These are phyloP conservation scores for Cepaea nemoralis DNA, from an alignment of 1,140 invertebrate species.

Conservation along the genomic window DNA sequence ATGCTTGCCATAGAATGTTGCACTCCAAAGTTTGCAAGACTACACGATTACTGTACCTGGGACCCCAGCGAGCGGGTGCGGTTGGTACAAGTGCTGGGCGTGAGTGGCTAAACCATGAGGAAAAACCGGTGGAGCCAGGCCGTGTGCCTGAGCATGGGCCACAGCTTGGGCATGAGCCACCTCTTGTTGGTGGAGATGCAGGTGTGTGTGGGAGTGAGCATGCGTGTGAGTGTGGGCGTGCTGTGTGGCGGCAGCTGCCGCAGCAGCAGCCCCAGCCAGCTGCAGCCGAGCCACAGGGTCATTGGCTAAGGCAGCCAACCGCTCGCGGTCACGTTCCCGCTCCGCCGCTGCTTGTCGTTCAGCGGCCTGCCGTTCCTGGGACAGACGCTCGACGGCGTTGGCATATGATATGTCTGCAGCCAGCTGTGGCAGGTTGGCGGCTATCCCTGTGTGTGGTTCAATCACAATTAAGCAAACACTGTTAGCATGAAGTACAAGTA, in stretches of 20 bases:
- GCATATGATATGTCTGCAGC: conserved; percentile 50
- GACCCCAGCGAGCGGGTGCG: conserved; percentile 60
- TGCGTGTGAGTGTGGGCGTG: conserved; percentile 87
- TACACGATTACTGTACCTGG: not conserved
- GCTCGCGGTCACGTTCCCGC: conserved; percentile 76
- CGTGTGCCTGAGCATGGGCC: conserved; percentile 31
- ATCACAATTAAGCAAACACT: not conserved
- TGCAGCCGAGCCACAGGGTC: conserved; percentile 72
- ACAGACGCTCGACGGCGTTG: conserved; percentile 65
- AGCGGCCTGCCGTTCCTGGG: conserved; percentile 74
- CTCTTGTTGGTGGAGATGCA: conserved; percentile 83
- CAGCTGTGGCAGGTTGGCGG: conserved; percentile 45
- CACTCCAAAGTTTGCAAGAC: conserved; percentile 17
- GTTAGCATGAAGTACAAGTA: too few species aligned
- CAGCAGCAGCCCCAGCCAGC: conserved; percentile 43
- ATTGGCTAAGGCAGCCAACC: conserved; percentile 82
- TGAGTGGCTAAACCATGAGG: conserved; percentile 76
- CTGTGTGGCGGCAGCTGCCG: conserved; percentile 75
- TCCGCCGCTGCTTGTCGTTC: conserved; percentile 81
- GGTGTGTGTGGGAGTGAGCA: conserved; percentile 82
- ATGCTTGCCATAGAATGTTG: too few species aligned
- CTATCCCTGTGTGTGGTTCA: conserved; percentile 27
- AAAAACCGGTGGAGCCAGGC: conserved; percentile 65
- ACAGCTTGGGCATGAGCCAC: conserved; percentile 71
- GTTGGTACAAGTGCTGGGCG: conserved; percentile 72